Conservation (phyloP, 2,113 vertebrate genomes). For the Cisticola juncidis region DNA sequence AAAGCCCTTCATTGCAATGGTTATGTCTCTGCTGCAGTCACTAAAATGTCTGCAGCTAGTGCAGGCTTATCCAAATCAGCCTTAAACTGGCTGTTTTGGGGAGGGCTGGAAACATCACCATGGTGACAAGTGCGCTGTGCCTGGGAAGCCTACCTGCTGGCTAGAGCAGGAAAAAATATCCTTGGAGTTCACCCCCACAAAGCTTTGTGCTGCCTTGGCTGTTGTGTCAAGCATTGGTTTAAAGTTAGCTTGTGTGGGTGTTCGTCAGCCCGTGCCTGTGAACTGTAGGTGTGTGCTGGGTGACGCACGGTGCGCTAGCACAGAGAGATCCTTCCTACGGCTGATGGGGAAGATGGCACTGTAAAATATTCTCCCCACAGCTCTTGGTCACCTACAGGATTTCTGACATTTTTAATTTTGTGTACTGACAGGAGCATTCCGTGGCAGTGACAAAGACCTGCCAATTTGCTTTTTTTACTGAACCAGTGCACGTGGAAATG, state of each 20-base stretch:
- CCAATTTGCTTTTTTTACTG: neutral
- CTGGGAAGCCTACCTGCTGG: slow-evolving; percentile 30
- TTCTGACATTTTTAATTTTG: neutral
- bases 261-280: neutral
- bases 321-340: neutral
- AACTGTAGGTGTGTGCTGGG: neutral
- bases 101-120: neutral
- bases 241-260: neutral
- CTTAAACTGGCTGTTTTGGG: neutral
- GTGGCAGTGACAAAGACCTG: neutral
- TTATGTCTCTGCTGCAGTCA: neutral
- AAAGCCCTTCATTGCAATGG: neutral
- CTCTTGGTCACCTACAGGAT: neutral
- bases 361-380: neutral
- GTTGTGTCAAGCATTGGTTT: neutral
- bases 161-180: neutral
- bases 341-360: neutral
- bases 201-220: neutral
- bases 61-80: slow-evolving; percentile 5
- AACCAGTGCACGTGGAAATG: neutral
- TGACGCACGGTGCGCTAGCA: neutral
- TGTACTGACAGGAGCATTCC: neutral
- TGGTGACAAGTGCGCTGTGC: neutral
- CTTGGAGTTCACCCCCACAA: neutral
- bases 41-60: slow-evolving; percentile 8